A percentile compares a stretch with the other conserved stretches of the same genome.
Conservation (phyloP, 1,140 invertebrate species). For the Bombus confusus region DNA sequence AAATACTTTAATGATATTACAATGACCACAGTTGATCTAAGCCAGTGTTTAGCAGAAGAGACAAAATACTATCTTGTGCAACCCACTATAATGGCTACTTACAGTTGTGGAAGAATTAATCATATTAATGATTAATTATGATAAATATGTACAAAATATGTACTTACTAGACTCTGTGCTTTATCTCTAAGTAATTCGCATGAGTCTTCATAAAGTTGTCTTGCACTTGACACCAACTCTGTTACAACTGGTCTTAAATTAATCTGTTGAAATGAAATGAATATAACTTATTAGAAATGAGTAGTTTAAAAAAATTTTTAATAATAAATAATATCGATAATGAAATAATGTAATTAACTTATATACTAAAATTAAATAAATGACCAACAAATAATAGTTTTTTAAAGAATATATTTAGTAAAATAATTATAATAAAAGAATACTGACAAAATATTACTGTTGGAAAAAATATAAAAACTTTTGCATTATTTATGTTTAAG, state of each 20-base stretch:
- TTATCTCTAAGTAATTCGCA: constrained; percentile 88
- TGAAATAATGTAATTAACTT: neutral
- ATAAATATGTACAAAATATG: constrained; percentile 14
- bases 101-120: neutral
- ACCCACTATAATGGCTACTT: neutral
- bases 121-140: neutral
- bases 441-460: neutral
- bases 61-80: too few species aligned
- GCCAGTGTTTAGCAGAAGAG: neutral
- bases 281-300: neutral
- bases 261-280: constrained; percentile 77
- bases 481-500: neutral
- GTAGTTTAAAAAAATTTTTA: neutral
- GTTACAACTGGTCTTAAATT: constrained; percentile 84
- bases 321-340: neutral
- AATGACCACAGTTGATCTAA: too few species aligned
- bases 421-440: neutral
- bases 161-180: constrained; percentile 85
- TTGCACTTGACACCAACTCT: constrained; percentile 85
- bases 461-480: neutral
- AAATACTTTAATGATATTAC: too few species aligned
- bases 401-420: neutral
- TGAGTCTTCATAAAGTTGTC: constrained; percentile 89
- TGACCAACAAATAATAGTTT: neutral
- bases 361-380: neutral